Base-by-base conservation (phyloP, 2,797 vertebrate species). In the Antennarius maculatus region DNA sequence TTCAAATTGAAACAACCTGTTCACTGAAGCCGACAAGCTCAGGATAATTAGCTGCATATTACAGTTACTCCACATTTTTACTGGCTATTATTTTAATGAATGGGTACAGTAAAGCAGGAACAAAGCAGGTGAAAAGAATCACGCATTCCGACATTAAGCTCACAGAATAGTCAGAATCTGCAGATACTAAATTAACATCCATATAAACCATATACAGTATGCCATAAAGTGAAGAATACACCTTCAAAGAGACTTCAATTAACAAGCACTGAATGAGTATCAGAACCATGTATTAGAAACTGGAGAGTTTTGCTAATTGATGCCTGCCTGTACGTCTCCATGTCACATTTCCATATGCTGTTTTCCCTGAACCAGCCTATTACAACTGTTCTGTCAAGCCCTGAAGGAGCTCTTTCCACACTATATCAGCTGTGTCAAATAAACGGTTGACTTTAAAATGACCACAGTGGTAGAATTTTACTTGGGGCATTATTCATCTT, bases 401-500 rank as follows among this genome's bases (percentile, higher is more conserved):
- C 45, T 17, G 27, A 37, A 57, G 67, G 75, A 71, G 67, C 50
- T 71, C 61, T 42, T 67, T 66, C 52, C 58, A 43, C 61, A 58
- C 69, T 80, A 49, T 49, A 79, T 81, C 82, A 81, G 74, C 77
- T 77, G 72, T 86, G 78, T 87, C 81, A 80, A 85, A 86, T 76
- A 79, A 76, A 81, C 59, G 65, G 49, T 64, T 60, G 51, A 75
- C 85, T 88, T 79, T 61, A 62, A 86, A 88, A 86, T 85, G 81
- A 88, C 83, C 87, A 76, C 55, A 68, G 80, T 59, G 49, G 80
- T 76, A 75, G 71, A 67, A 76, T 84, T 86, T 88, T 75, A 83
- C 87, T 82, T 0, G 12, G 37, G 81, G 85, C 82, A 74, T 87
- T 83, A 80, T 84, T 88, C 86, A 81, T 84, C 82, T 74, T n/a